phyloP scores from a whole-genome alignment of 2,888 invertebrate species.

The Drosophila recens region DNA sequence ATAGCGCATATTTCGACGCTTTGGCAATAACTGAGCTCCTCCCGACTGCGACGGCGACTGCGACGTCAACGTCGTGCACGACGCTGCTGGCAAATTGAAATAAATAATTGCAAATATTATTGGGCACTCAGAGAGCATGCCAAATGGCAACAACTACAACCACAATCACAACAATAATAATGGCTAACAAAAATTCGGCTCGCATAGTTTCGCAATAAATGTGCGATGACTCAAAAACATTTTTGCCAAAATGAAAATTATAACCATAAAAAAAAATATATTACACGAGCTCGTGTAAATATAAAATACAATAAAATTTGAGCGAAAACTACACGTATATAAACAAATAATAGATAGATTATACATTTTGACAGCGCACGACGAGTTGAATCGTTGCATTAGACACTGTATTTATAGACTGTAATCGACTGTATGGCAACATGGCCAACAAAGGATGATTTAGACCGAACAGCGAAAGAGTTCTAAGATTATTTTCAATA shows the following conservation, averaged over 20 bases:
- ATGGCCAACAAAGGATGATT: neutral
- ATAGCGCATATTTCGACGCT: slow-evolving; percentile 68
- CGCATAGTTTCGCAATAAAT: slow-evolving; percentile 79
- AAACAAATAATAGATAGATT: slow-evolving; percentile 22
- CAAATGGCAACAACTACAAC: slow-evolving; percentile 56
- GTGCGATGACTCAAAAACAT: slow-evolving; percentile 73
- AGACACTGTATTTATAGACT: slow-evolving; percentile 11
- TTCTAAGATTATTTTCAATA: neutral
- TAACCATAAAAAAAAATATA: slow-evolving; percentile 61
- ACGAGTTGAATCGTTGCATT: slow-evolving; percentile 2
- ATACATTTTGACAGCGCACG: slow-evolving; percentile 13
- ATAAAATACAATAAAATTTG: slow-evolving; percentile 15
- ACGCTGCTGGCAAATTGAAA: slow-evolving; percentile 61
- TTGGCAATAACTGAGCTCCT: slow-evolving; percentile 59
- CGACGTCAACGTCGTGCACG: slow-evolving; percentile 36
- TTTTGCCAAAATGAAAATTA: slow-evolving; percentile 61
- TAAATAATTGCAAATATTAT: slow-evolving; percentile 80
- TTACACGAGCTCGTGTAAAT: slow-evolving; percentile 18
- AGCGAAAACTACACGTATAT: slow-evolving; percentile 12
- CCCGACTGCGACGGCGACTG: slow-evolving; percentile 28
- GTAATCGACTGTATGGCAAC: slow-evolving; percentile 17
- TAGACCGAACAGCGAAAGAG: too few species aligned
- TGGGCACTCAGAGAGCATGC: slow-evolving; percentile 76
- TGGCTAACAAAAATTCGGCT: slow-evolving; percentile 51
- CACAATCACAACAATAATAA: slow-evolving; percentile 44